Evolutionary conservation across 2,113 vertebrate species (phyloP), one percentile per base, ranked within the genome.

Genomic region (Scopus umbretta): DNA sequence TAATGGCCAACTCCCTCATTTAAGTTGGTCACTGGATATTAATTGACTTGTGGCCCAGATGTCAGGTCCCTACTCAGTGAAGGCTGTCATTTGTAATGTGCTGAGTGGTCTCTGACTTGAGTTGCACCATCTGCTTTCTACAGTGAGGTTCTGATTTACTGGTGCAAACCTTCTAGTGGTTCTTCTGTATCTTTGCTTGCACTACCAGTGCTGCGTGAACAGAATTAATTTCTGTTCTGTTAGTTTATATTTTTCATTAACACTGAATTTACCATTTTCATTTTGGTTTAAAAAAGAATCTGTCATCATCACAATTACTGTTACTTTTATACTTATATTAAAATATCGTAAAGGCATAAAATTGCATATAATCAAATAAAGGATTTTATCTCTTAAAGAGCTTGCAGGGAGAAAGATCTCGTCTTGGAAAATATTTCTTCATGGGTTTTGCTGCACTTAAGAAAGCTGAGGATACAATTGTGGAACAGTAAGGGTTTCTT

Each of bases 191-290:
- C 55, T 93, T 36, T 79, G 43, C 63, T 89, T 94, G 58, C 4
- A 3, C n/a, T 87, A 29, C 32, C 11, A 50, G 38, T 82, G 78
- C 81, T 94, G 10, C 30, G 32, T n/a, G 21, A 88, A 43, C 29
- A 63, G 81, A 80, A 89, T 76, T 81, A n/a, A 63, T 93, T 92
- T 75, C 70, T 85, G 19, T 87, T 81, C 65, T 58, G 20, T 94
- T 94, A 72, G 66, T 95, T 96, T 89, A 82, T 90, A 88, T 88
- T 95, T 95, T 96, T 97, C 91, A 88, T 92, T 94, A 95, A 45
- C 50, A 18, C 20, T 47, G 50, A 90, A 91, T 95, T 97, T 95
- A 76, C 78, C 78, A 63, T 95, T 95, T 95, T 95, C 38, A 88
- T 94, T 95, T 92, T 50, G 27, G 40, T 73, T 81, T n/a, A 79